Base-by-base conservation (phyloP, 2,888 invertebrate species). In the Tenthredo notha region DNA sequence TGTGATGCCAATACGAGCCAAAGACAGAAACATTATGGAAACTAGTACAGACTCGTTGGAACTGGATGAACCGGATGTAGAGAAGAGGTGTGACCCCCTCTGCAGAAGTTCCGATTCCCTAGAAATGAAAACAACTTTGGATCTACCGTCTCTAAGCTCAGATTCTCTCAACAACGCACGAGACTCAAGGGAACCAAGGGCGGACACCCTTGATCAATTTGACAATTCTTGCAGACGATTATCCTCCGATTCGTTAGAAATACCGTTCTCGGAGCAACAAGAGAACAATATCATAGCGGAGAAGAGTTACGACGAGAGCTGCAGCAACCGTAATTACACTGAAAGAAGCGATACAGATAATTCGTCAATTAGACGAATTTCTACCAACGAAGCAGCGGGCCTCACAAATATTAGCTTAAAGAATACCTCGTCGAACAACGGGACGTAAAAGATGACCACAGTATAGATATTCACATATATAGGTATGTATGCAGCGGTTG, bases 21-120 rank as follows among this genome's bases (percentile, higher is more conserved):
- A 89, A 10, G 94, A 94, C 54, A 90, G 92, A 0, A 95, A 95
- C 88, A 88, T 94, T 7, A 95, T 95, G 94, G 94, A 95, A 85
- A 94, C 95, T 0, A 95, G 96, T 75, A 94, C 95, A 4, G 96
- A 96, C 88, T 96, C 96, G 0, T 90, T 96, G 58, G 96, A 96
- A 87, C 85, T 94, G 58, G 93, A 94, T 21, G 92, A 92, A 18
- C 87, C 58, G 84, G 92, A 90, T 89, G 92, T 86, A 74, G 91
- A 91, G 18, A 93, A 93, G 84, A 94, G 93, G 40, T 92, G 94
- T 83, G 94, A 95, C 90, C 93, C 94, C 0, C 94, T 95, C 75
- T 95, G 95, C 87, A 95, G 95, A 70, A 96, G 96, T 89, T 95
- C 95, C 1, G 96, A 97, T 90, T 96, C 96, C 84, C 92, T 96